A percentile compares a stretch with the other conserved stretches of the same genome.
phyloP scores from a whole-genome alignment of 2,888 invertebrate genomes.

The Patella ulyssiponensis region DNA sequence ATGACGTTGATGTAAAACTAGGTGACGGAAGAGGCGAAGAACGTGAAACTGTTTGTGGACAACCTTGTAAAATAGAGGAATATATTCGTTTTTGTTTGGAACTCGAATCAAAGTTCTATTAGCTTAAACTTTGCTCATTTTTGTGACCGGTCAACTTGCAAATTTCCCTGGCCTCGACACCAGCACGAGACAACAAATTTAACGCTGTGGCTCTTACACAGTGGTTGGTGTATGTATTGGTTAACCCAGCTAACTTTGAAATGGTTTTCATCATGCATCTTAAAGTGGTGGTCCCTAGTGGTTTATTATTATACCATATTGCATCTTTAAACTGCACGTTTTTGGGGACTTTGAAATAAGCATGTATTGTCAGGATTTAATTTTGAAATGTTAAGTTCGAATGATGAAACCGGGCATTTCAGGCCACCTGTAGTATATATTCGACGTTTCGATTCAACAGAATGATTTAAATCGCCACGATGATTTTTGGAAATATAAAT shows the following conservation, averaged over 20 bases:
- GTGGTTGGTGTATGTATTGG: not conserved
- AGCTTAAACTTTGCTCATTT: slow-evolving; percentile 16
- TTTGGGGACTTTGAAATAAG: no score
- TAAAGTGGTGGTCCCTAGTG: no score
- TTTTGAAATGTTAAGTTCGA: no score
- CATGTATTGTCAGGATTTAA: no score
- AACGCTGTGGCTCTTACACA: slow-evolving; percentile 30
- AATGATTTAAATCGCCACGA: not conserved
- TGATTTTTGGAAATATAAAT: not conserved
- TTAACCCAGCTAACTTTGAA: no score
- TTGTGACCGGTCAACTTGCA: slow-evolving; percentile 27
- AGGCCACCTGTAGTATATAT: slow-evolving; percentile 20
- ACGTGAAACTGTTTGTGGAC: not conserved
- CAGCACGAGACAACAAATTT: slow-evolving; percentile 22
- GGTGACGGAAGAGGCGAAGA: no score
- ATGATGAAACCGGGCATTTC: no score
- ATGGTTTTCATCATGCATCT: no score
- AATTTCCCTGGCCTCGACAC: slow-evolving; percentile 26
- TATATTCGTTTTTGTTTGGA: slow-evolving; percentile 23
- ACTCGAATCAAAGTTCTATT: slow-evolving; percentile 24
- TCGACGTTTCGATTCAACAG: slow-evolving; percentile 21
- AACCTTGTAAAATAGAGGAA: slow-evolving; percentile 27
- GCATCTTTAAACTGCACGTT: no score
- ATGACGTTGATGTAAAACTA: no score
- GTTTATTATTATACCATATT: no score